phyloP scores from a whole-genome alignment of 2,797 vertebrate genomes.

The Galagoides demidoff region DNA sequence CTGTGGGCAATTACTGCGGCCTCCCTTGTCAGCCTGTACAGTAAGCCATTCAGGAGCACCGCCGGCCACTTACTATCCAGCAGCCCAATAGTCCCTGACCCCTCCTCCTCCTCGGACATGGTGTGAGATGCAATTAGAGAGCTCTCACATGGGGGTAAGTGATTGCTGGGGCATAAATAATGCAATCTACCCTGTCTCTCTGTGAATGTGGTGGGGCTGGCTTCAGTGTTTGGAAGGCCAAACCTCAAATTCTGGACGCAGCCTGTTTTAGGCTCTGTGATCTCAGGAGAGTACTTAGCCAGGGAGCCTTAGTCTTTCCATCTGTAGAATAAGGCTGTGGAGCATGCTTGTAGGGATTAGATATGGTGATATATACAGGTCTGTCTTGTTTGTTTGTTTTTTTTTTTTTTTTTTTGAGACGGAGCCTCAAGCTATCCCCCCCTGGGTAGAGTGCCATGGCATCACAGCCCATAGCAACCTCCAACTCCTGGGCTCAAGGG shows the following conservation, averaged over 20 bases:
- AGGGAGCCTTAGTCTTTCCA: background rate
- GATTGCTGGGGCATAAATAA: conserved; percentile 79
- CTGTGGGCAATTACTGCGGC: conserved; percentile 76
- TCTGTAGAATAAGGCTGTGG: background rate
- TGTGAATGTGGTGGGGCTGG: background rate
- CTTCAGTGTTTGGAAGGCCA: background rate
- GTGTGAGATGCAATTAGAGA: conserved; percentile 84
- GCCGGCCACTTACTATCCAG: conserved; percentile 76
- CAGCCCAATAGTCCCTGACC: conserved; percentile 80
- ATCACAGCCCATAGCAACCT: too few relatives aligned
- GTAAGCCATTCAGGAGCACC: conserved; percentile 82
- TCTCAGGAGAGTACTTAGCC: background rate
- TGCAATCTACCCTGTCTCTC: conserved; percentile 71
- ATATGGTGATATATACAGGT: too few relatives aligned
- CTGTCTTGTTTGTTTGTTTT: background rate
- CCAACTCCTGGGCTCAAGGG: too few relatives aligned
- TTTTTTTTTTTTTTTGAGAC: too few relatives aligned
- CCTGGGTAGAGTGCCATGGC: too few relatives aligned
- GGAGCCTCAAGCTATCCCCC: too few relatives aligned
- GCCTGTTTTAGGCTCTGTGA: background rate
- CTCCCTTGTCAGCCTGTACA: conserved; percentile 80
- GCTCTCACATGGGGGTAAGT: conserved; percentile 54
- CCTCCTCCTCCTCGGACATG: conserved; percentile 79
- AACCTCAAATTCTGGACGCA: background rate
- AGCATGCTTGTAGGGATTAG: background rate